A percentile compares a stretch with the other conserved stretches of the same genome.
phyloP scores from a whole-genome alignment of 1,140 invertebrate genomes.

The Megathymus violae region DNA sequence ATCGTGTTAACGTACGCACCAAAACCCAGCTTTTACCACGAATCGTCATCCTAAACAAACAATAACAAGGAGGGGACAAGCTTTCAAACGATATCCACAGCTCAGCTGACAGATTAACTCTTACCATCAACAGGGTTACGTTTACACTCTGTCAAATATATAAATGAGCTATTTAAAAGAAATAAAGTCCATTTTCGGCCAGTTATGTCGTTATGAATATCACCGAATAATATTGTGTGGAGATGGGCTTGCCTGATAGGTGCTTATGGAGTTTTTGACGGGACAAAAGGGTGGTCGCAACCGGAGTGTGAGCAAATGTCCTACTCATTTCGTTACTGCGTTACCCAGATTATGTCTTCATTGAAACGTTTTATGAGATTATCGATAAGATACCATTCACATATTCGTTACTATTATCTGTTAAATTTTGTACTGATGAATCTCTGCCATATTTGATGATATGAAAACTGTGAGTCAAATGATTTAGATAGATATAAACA shows the following conservation, averaged over 20 bases:
- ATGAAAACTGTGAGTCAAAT: no score
- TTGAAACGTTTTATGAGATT: conserved; percentile 30
- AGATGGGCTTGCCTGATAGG: conserved; percentile 63
- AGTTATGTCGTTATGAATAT: conserved; percentile 19
- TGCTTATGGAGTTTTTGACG: conserved; percentile 76
- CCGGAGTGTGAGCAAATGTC: conserved; percentile 52
- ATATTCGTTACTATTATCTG: no score
- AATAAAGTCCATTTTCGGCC: conserved; percentile 44
- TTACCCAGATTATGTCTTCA: conserved; percentile 27
- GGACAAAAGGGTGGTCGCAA: conserved; percentile 65
- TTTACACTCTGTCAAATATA: conserved; percentile 29
- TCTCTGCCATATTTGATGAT: no score
- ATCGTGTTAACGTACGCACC: conserved; percentile 78
- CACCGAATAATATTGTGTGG: conserved; percentile 42
- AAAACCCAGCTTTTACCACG: conserved; percentile 74
- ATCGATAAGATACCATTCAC: background rate
- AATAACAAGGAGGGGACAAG: conserved; percentile 75
- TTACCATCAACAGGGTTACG: conserved; percentile 55
- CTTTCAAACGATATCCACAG: conserved; percentile 79
- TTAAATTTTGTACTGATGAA: no score
- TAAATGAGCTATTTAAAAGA: conserved; percentile 29
- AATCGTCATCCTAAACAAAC: conserved; percentile 82
- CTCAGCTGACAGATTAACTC: conserved; percentile 81
- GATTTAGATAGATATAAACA: no score
- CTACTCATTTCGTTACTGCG: conserved; percentile 44